Evolutionary conservation across 2,888 invertebrate species (phyloP), one percentile per base, ranked within the genome.

Genomic region (Sinodicranocentrus sp.): DNA sequence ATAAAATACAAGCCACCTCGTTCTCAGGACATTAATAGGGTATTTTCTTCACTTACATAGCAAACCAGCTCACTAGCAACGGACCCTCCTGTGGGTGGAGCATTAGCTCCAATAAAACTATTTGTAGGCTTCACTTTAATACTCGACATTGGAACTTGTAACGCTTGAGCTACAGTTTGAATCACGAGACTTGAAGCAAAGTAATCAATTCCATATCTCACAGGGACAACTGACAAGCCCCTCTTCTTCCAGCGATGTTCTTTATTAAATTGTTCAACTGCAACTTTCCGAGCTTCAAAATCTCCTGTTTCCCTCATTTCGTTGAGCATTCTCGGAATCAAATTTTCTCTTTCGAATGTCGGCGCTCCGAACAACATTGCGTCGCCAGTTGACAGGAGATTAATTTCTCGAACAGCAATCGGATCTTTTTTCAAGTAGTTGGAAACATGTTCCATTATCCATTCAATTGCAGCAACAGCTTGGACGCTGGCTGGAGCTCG

Each of bases 231-330:
- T 1, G 90, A 88, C 54, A 91, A 61, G 1, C 91, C 97, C 44
- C 93, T 93, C 90, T 97, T 97, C 89, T 93, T 95, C 96, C 96
- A 97, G 25, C 95, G 92, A 91, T 96, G 95, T 70, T 92, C 91
- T 93, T 93, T 39, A 19, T 73, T 63, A 67, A 76, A 33, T 33
- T 33, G 3, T 10, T 33, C 33, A 33, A 33, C 63, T 2, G 87
- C 86, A 3, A 82, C 68, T 70, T 89, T 86, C 25, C 91, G 89
- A 8, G 86, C 84, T 10, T 84, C 85, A 63, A 90, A 89, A 2
- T 33, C 33, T 33, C 33, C 33, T 33, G 3, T 10, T 33, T 33
- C 33, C 33, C 1, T 21, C 43, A 28, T 17, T 2, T 33, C 5
- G 33, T n/a, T 48, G n/a, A 48, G 13, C n/a, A 48, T 3, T 48